These are phyloP conservation scores for Enhydra lutris DNA, from an alignment of 2,113 vertebrate genomes.

Conservation along the genomic window DNA sequence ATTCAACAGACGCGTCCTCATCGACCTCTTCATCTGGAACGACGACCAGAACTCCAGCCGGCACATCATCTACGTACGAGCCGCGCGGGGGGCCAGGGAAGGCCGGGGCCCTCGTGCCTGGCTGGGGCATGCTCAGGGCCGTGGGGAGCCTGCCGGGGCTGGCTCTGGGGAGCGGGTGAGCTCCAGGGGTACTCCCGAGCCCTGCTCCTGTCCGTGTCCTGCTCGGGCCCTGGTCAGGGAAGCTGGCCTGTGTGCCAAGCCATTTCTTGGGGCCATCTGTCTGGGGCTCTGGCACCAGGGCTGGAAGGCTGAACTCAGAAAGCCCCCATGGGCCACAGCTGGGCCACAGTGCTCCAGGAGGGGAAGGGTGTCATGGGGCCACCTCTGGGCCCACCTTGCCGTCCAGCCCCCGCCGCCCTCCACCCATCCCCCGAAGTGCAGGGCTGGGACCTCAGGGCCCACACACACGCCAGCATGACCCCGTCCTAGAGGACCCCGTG, in stretches of 20 bases:
- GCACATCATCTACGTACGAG: constrained; percentile 93
- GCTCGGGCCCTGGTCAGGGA: neutral
- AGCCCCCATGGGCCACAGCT: neutral
- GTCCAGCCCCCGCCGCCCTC: rapidly evolving
- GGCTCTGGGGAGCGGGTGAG: neutral
- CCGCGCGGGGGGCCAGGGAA: rapidly evolving
- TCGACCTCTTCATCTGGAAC: constrained; percentile 95
- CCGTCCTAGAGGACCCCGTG: rapidly evolving
- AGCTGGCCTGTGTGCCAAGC: neutral
- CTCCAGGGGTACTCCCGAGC: rapidly evolving
- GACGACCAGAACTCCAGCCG: constrained; percentile 93
- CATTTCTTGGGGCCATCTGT: neutral
- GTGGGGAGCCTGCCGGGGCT: rapidly evolving
- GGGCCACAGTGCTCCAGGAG: neutral
- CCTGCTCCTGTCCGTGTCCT: rapidly evolving
- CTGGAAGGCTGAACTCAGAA: neutral
- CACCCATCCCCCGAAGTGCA: neutral
- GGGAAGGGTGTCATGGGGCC: rapidly evolving
- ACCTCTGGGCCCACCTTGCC: neutral
- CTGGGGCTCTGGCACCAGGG: neutral
- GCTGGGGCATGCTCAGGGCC: neutral
- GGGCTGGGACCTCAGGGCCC: neutral
- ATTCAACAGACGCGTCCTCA: constrained; percentile 92
- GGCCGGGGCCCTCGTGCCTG: rapidly evolving
- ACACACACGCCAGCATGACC: rapidly evolving